Evolutionary conservation across 2,888 invertebrate genomes (phyloP).

Genomic region (Holacanthella duospinosa): DNA sequence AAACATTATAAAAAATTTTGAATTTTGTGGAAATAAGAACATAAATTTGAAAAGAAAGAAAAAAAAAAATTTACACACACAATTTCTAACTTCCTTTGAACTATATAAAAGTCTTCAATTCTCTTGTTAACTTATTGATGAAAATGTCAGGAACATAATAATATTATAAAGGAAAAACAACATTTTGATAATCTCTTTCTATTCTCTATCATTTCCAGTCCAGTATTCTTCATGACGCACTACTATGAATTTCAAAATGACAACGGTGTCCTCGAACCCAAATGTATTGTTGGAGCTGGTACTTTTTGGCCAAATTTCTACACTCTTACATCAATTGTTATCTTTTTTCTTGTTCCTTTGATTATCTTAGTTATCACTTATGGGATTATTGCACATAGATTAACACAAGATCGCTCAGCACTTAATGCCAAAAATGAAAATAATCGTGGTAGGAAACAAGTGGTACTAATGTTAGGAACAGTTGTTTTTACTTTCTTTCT

Average conservation of each 20-base stretch:
- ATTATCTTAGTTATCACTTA: slow-evolving; percentile 70
- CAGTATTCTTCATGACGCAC: slow-evolving; percentile 68
- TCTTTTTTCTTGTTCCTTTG: slow-evolving; percentile 77
- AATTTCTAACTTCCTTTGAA: no score
- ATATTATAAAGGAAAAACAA: no score
- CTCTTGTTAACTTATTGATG: no score
- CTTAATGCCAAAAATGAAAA: slow-evolving; percentile 32
- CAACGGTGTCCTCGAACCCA: slow-evolving; percentile 59
- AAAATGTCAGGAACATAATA: no score
- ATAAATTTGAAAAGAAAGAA: no score
- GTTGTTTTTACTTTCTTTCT: slow-evolving; percentile 82
- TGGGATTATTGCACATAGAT: slow-evolving; percentile 69
- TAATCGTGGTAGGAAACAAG: slow-evolving; percentile 49
- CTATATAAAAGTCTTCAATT: no score
- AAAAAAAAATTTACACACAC: no score
- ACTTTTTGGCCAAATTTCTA: slow-evolving; percentile 66
- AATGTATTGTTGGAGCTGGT: slow-evolving; percentile 66
- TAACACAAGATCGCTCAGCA: slow-evolving; percentile 59
- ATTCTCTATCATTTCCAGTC: slow-evolving; percentile 60
- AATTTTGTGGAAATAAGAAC: no score
- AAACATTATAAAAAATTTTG: no score
- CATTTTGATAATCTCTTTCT: no score
- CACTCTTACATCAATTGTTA: slow-evolving; percentile 63
- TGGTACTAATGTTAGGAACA: slow-evolving; percentile 76
- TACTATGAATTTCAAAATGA: slow-evolving; percentile 60